Conservation (phyloP, 2,888 invertebrate species). For the Invenusta paracnida region DNA sequence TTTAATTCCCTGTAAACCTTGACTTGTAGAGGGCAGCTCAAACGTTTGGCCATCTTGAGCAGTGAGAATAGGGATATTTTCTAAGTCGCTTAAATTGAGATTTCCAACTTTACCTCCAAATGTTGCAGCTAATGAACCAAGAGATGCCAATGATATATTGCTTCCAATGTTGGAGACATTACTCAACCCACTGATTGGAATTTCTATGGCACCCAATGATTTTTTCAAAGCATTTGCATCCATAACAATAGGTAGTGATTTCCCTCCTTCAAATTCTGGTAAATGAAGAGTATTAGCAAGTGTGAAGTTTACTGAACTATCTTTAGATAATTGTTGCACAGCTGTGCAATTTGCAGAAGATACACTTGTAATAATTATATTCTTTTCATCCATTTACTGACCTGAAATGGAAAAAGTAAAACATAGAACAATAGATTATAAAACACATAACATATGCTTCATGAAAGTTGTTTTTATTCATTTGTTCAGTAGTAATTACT, state of each 20-base stretch:
- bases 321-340: neutral
- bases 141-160: neutral
- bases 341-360: too few species aligned
- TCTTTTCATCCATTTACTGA: neutral
- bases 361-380: too few species aligned
- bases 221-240: neutral
- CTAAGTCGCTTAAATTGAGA: neutral
- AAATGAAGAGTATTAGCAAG: neutral
- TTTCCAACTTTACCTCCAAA: neutral
- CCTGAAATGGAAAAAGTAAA: neutral
- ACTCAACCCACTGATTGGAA: neutral
- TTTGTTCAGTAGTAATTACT: too few species aligned
- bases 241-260: neutral
- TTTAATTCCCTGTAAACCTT: slow-evolving; percentile 4
- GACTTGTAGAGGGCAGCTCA: neutral
- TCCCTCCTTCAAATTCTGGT: neutral
- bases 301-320: neutral
- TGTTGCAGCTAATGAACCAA: neutral
- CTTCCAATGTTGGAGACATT: neutral
- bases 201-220: neutral
- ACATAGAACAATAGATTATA: too few species aligned
- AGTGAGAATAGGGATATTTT: neutral
- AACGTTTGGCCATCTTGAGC: slow-evolving; percentile 6
- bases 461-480: too few species aligned
- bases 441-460: too few species aligned